Evolutionary conservation across 2,113 vertebrate genomes (phyloP).

Genomic region (Otolemur garnettii): DNA sequence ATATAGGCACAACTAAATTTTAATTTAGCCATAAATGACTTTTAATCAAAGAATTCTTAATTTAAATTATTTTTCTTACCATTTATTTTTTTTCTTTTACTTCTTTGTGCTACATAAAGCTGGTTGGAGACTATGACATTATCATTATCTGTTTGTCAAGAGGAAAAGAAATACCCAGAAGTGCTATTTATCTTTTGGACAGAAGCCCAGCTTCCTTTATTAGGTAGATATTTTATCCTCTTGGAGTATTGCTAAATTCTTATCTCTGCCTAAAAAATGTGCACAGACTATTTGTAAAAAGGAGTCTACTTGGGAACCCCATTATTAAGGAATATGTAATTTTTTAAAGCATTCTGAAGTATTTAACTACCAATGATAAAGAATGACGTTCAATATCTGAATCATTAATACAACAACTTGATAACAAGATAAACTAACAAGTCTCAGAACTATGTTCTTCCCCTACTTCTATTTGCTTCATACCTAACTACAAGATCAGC

Average conservation of each 20-base stretch:
- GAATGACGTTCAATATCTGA: background rate
- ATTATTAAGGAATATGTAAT: background rate
- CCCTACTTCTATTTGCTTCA: background rate
- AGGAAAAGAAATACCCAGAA: background rate
- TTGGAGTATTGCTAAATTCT: background rate
- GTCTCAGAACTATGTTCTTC: background rate
- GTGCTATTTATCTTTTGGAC: background rate
- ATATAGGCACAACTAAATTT: background rate
- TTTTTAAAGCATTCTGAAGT: background rate
- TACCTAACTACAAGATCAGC: background rate
- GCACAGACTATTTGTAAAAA: background rate
- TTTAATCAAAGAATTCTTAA: background rate
- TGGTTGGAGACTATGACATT: background rate
- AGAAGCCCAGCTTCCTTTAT: background rate
- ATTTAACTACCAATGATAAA: background rate
- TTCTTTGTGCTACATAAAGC: background rate
- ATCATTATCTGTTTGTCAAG: background rate
- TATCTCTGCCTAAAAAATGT: background rate
- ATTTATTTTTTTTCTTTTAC: background rate
- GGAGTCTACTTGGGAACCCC: background rate
- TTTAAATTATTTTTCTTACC: background rate
- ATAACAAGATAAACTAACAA: background rate
- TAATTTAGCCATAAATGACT: background rate
- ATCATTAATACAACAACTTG: accelerated
- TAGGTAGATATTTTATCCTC: background rate